Conservation (phyloP, 2,113 vertebrate species). For the Carassius carassius region DNA sequence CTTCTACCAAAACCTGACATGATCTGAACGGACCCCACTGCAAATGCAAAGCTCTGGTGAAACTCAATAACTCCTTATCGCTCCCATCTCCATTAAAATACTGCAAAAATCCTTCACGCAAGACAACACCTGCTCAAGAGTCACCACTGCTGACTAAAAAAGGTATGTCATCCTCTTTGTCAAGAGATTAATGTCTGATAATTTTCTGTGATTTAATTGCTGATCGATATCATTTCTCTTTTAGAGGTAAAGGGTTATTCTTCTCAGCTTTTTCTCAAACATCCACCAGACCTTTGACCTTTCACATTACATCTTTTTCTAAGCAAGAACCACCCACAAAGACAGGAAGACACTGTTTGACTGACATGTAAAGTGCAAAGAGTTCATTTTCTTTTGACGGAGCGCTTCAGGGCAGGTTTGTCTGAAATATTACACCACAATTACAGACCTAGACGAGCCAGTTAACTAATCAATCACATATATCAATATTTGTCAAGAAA, state of each 20-base stretch:
- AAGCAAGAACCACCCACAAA: background rate
- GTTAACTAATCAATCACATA: background rate
- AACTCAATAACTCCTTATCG: background rate
- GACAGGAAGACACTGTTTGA: background rate
- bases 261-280: background rate
- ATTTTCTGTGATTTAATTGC: background rate
- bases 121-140: conserved; percentile 27
- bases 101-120: background rate
- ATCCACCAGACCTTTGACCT: background rate
- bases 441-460: background rate
- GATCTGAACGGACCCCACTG: background rate
- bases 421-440: background rate
- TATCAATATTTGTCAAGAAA: background rate
- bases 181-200: conserved; percentile 61
- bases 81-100: background rate
- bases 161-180: conserved; percentile 62
- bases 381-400: background rate
- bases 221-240: background rate
- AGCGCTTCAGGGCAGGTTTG: background rate
- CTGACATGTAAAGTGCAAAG: background rate
- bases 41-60: background rate
- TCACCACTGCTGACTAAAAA: background rate
- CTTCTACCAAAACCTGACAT: background rate
- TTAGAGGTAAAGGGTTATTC: conserved; percentile 59
- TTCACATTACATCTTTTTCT: background rate